Percentiles rank a stretch among this genome's conserved stretches.
Conservation (phyloP, 2,113 vertebrate genomes). For the Megaceryle torquata region DNA sequence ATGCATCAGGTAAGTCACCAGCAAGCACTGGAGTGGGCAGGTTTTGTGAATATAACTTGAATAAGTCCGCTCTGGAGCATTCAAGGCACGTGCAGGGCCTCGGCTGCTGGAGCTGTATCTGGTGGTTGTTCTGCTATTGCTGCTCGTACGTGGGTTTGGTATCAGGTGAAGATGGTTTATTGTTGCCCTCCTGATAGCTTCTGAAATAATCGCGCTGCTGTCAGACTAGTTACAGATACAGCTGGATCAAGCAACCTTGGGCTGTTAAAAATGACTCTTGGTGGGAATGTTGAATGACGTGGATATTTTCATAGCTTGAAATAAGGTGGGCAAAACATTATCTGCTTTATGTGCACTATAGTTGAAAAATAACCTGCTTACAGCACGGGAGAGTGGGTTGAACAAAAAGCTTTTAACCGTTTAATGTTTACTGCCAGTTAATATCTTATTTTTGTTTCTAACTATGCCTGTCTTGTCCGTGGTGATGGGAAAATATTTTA, state of each 20-base stretch:
- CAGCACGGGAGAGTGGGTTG: not conserved
- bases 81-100: not conserved
- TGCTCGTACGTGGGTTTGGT: not conserved
- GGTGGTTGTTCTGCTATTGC: not conserved
- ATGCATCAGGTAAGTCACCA: not conserved
- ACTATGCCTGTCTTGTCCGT: not conserved
- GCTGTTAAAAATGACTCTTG: not conserved
- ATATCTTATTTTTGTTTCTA: not conserved
- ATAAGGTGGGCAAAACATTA: not conserved
- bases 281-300: not conserved
- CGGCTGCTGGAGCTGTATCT: not conserved
- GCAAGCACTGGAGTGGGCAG: not conserved
- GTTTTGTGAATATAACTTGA: not conserved
- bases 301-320: not conserved
- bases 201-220: not conserved
- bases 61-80: rapidly evolving
- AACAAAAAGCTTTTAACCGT: not conserved
- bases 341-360: not conserved
- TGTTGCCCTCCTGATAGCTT: not conserved
- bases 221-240: not conserved
- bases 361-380: not conserved
- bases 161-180: not conserved
- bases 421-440: not conserved
- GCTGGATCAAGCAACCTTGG: rapidly evolving
- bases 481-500: not conserved